Base-by-base conservation (phyloP, 1,140 invertebrate species). In the Hestina assimilis region DNA sequence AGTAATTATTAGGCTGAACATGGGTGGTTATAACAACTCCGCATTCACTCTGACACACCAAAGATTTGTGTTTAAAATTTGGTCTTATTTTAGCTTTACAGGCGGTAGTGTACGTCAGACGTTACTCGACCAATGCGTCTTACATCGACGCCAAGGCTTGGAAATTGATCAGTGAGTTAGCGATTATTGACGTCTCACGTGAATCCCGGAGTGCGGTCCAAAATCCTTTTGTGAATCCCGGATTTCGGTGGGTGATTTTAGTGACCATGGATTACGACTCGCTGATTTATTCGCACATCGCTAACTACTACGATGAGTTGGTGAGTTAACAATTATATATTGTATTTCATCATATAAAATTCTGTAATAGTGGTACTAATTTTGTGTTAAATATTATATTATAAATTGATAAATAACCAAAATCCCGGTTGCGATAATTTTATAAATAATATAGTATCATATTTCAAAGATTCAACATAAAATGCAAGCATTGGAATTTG, bases 81-180 rank as follows among this genome's bases (percentile, higher is more conserved):
- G 81, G 85, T 88, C 85, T 88, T 88, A 88, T 86, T 88, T 86
- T 88, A 88, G 85, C 83, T 87, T 88, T 86, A 83, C 83, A 79
- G 74, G 71, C 81, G 83, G 69, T 76, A 77, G 75, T 78, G 77
- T 75, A 83, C 82, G 82, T 84, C 82, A 77, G 76, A 61, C 71
- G 75, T 72, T 78, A 75, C 72, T 76, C 78, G 72, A 56, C 79
- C 83, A 79, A 88, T 86, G 85, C 79, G 85, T 85, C 83, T 88
- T 86, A 79, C 66, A 83, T 87, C 79, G 83, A 83, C 81, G 78
- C 66, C 66, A 59, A 33, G 54, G 59, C 31, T 51, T 53, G 35
- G 55, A 65, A 63, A 63, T 68, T 64, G 56, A 54, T 58, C 53
- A 42, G 61, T 55, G 51, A 59, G 52, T 54, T 43, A 21, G 45